Percentiles rank a stretch among this genome's conserved stretches.
phyloP scores from a whole-genome alignment of 1,140 invertebrate species.

The Phymastichus coffea region DNA sequence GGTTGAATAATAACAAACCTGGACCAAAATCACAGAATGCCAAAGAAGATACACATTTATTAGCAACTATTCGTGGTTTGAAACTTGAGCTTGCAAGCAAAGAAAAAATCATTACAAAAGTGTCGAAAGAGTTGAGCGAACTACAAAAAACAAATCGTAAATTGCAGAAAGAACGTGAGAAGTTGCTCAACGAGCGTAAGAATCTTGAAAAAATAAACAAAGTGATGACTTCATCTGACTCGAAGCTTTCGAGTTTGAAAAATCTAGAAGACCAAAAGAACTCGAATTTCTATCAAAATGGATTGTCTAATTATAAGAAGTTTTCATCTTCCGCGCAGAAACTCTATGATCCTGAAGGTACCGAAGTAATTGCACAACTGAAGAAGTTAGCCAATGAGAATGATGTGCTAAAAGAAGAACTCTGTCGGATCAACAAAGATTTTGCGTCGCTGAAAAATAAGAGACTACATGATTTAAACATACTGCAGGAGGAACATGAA shows the following conservation, averaged over 20 bases:
- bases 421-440: constrained; percentile 63
- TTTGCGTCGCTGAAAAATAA: constrained; percentile 72
- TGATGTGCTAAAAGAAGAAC: constrained; percentile 61
- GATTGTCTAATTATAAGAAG: constrained; percentile 55
- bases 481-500: constrained; percentile 75
- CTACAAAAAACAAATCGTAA: constrained; percentile 71
- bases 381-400: constrained; percentile 60
- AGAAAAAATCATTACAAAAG: constrained; percentile 67
- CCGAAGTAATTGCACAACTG: constrained; percentile 50
- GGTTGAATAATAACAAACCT: constrained; percentile 28
- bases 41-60: constrained; percentile 73
- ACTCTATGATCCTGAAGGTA: constrained; percentile 56
- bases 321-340: constrained; percentile 48
- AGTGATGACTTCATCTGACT: constrained; percentile 42
- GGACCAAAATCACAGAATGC: constrained; percentile 44
- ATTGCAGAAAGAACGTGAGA: constrained; percentile 74
- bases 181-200: constrained; percentile 50
- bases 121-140: constrained; percentile 74
- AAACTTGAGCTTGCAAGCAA: constrained; percentile 71
- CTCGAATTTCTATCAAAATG: constrained; percentile 52
- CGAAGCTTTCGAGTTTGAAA: constrained; percentile 41
- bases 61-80: constrained; percentile 75
- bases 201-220: constrained; percentile 40
- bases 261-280: constrained; percentile 46
- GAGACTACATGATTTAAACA: constrained; percentile 73